phyloP scores from a whole-genome alignment of 2,797 vertebrate species.

The Atherinosoma microstoma region DNA sequence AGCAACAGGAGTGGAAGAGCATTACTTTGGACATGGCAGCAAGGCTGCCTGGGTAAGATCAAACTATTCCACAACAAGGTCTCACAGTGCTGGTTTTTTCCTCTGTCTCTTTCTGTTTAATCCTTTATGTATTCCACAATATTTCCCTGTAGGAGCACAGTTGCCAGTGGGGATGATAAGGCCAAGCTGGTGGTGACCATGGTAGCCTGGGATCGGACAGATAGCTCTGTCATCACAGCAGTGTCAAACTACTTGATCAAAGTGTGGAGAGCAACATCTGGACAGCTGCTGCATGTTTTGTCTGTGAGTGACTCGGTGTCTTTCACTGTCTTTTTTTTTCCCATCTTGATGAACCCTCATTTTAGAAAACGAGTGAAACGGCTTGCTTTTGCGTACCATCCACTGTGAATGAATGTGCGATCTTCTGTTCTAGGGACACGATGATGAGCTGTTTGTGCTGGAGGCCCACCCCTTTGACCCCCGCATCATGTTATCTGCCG shows the following conservation, averaged over 20 bases:
- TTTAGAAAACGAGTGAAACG: neutral
- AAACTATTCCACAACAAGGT: neutral
- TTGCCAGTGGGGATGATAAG: constrained; percentile 90
- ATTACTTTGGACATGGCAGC: constrained; percentile 91
- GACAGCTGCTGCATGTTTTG: constrained; percentile 93
- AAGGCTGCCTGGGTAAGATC: constrained; percentile 92
- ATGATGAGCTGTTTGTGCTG: constrained; percentile 97
- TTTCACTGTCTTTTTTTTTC: neutral
- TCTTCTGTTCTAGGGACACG: constrained; percentile 88
- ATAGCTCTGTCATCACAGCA: constrained; percentile 93
- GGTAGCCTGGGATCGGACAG: constrained; percentile 97
- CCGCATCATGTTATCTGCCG: constrained; percentile 94
- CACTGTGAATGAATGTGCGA: neutral
- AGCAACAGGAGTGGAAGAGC: constrained; percentile 97
- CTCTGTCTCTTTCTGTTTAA: neutral
- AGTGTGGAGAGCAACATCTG: constrained; percentile 92
- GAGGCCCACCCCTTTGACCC: constrained; percentile 97
- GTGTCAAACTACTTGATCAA: constrained; percentile 98
- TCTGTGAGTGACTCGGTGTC: constrained; percentile 84
- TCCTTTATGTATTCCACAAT: neutral
- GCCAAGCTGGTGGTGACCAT: constrained; percentile 97
- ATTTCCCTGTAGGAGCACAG: constrained; percentile 78
- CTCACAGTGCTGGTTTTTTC: neutral
- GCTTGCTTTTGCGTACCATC: neutral
- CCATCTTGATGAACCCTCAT: too few species aligned